Conservation (phyloP, 2,888 invertebrate genomes). For the Agrotis exclamationis region DNA sequence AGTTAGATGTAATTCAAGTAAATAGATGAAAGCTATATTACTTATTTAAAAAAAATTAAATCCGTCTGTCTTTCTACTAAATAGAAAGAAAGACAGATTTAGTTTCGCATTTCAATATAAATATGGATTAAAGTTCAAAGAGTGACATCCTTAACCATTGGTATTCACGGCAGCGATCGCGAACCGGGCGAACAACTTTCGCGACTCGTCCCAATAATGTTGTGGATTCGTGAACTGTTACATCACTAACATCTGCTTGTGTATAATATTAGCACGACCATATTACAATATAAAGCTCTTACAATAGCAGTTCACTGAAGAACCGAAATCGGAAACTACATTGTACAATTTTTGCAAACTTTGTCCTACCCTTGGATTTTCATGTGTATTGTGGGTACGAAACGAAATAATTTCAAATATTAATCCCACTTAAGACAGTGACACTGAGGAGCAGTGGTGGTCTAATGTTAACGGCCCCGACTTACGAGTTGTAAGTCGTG, state of each 20-base stretch:
- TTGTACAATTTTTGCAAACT: background rate
- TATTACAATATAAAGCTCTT: slow-evolving; percentile 41
- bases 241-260: slow-evolving; percentile 70
- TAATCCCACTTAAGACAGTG: too few species aligned
- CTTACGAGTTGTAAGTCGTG: too few species aligned
- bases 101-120: background rate
- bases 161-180: slow-evolving; percentile 69
- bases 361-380: too few species aligned
- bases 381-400: too few species aligned
- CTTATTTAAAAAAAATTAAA: too few species aligned
- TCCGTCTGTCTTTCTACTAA: too few species aligned
- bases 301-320: slow-evolving; percentile 24
- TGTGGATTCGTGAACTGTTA: slow-evolving; percentile 77
- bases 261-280: slow-evolving; percentile 61
- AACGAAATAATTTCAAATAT: too few species aligned
- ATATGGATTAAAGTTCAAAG: background rate
- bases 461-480: too few species aligned
- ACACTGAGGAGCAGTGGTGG: too few species aligned
- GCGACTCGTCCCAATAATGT: slow-evolving; percentile 84
- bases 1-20: too few species aligned
- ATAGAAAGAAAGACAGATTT: background rate
- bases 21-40: too few species aligned
- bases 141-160: slow-evolving; percentile 65
- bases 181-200: slow-evolving; percentile 85
- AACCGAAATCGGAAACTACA: slow-evolving; percentile 29